A percentile compares a stretch with the other conserved stretches of the same genome.
Conservation (phyloP, 2,888 invertebrate genomes). For the Cerceris rybyensis region DNA sequence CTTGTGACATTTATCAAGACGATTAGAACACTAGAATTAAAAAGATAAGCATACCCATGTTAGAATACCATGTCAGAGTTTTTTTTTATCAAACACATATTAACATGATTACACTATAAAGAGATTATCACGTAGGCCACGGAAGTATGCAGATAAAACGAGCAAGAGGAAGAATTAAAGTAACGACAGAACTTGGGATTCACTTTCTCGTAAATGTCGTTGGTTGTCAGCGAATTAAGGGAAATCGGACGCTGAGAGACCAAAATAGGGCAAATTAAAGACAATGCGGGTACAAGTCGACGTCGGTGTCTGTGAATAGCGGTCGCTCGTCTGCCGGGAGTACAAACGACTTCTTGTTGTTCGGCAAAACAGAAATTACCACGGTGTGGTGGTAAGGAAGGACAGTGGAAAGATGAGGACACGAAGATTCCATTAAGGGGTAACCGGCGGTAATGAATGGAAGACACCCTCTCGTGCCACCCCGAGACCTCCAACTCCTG, state of each 20-base stretch:
- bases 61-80: too few relatives aligned
- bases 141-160: too few relatives aligned
- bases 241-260: constrained; percentile 22
- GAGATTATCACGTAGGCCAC: too few relatives aligned
- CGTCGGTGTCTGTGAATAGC: constrained; percentile 57
- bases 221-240: not conserved
- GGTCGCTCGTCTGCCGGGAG: constrained; percentile 45
- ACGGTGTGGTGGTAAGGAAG: constrained; percentile 64
- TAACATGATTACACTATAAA: too few relatives aligned
- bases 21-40: too few relatives aligned
- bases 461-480: constrained; percentile 71
- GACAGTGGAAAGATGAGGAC: constrained; percentile 77
- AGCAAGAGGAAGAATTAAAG: not conserved
- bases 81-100: too few relatives aligned
- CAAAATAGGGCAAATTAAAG: constrained; percentile 55
- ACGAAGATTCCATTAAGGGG: constrained; percentile 80
- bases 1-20: too few relatives aligned
- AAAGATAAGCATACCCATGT: too few relatives aligned
- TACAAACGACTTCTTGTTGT: constrained; percentile 75
- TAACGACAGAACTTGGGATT: not conserved
- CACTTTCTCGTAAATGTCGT: not conserved
- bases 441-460: constrained; percentile 80
- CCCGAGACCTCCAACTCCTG: constrained; percentile 61
- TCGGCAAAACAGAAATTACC: constrained; percentile 75
- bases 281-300: constrained; percentile 55